Percentiles rank a stretch among this genome's conserved stretches.
These are phyloP conservation scores for Emydocephalus ijimae DNA, from an alignment of 2,113 vertebrate genomes.

Conservation along the genomic window DNA sequence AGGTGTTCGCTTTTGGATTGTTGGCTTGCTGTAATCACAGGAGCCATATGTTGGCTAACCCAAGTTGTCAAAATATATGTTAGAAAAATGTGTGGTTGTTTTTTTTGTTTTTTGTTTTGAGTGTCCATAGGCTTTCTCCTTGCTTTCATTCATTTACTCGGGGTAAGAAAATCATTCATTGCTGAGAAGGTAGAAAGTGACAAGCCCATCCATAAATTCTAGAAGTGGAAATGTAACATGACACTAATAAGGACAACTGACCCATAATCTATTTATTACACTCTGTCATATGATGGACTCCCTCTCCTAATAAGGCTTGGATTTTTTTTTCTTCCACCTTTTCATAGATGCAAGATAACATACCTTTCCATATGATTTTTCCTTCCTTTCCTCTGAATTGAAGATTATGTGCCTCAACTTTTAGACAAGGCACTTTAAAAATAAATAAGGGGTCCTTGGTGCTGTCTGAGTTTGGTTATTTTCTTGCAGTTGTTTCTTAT, in stretches of 20 bases:
- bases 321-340: neutral
- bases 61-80: neutral
- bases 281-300: constrained; percentile 39
- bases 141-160: neutral
- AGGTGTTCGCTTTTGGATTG: neutral
- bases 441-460: neutral
- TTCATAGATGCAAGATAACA: constrained; percentile 20
- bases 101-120: neutral
- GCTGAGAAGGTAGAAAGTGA: constrained; percentile 8
- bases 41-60: neutral
- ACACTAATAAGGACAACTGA: constrained; percentile 53
- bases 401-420: constrained; percentile 51
- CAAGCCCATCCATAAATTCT: constrained; percentile 25
- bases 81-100: neutral
- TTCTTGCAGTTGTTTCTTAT: neutral
- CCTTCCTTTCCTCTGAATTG: constrained; percentile 17
- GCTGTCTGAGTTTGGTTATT: neutral
- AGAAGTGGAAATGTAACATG: constrained; percentile 57
- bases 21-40: neutral
- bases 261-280: constrained; percentile 52
- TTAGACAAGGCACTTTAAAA: constrained; percentile 46
- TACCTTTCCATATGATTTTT: neutral
- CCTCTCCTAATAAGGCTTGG: constrained; percentile 16
- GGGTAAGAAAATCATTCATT: constrained; percentile 19
- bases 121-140: neutral